A percentile compares a stretch with the other conserved stretches of the same genome.
Evolutionary conservation across 2,113 vertebrate genomes (phyloP).

Genomic region (Chloroceryle aenea): DNA sequence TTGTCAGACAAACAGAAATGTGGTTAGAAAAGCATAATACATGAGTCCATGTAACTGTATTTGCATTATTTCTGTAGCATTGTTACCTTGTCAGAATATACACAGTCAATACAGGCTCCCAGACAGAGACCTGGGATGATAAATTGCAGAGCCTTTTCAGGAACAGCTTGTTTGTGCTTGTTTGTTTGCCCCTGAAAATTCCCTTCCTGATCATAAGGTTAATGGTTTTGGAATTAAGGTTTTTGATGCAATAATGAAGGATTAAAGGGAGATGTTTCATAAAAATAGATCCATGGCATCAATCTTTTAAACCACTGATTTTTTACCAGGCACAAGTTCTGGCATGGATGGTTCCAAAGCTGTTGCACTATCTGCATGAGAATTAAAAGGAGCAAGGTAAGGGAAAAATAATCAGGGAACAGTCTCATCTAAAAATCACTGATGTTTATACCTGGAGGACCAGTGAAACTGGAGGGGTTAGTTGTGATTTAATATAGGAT

Average conservation of each 20-base stretch:
- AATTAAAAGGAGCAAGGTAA: not conserved
- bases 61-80: not conserved
- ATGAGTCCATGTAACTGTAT: fast-evolving
- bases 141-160: not conserved
- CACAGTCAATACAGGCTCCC: not conserved
- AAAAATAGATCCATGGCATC: not conserved
- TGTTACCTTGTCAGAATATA: not conserved
- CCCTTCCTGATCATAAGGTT: not conserved
- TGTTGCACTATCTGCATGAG: not conserved
- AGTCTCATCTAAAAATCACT: not conserved
- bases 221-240: not conserved
- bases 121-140: not conserved
- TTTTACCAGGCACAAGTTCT: not conserved
- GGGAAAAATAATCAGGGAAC: not conserved
- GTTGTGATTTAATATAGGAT: not conserved
- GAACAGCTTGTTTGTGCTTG: not conserved
- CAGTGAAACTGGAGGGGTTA: not conserved
- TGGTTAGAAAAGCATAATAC: not conserved
- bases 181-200: not conserved
- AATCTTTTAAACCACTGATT: not conserved
- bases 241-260: not conserved
- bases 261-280: not conserved
- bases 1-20: not conserved
- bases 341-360: not conserved
- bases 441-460: not conserved